Evolutionary conservation across 2,797 vertebrate genomes (phyloP).

Genomic region (Acanthis flammea): DNA sequence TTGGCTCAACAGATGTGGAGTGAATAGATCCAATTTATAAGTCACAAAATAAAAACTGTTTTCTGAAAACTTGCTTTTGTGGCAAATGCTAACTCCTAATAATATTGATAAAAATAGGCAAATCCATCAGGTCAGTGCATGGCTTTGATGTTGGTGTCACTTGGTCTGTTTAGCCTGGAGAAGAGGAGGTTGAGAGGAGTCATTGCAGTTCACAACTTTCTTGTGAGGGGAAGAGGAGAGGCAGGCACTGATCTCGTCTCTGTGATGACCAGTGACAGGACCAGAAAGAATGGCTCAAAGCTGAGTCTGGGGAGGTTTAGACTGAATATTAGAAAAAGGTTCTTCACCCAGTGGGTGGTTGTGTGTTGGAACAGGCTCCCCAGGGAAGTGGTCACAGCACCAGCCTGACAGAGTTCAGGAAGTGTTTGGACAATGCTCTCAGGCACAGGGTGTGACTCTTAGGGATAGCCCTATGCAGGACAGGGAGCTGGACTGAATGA

Average conservation of each 20-base stretch:
- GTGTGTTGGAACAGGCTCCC: neutral
- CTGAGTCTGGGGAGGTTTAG: neutral
- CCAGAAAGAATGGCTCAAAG: neutral
- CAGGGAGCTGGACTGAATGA: neutral
- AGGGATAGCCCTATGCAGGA: neutral
- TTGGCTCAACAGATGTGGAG: neutral
- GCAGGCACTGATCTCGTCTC: neutral
- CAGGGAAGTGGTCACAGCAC: neutral
- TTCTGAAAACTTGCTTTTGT: neutral
- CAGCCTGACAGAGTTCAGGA: neutral
- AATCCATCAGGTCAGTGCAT: neutral
- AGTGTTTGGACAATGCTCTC: fast-evolving
- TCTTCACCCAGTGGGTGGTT: neutral
- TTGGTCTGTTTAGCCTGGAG: neutral
- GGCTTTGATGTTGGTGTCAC: neutral
- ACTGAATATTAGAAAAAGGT: neutral
- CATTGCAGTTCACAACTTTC: neutral
- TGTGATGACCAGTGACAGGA: neutral
- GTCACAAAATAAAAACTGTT: neutral
- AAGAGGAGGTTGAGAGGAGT: neutral
- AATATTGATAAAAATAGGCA: neutral
- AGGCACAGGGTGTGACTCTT: neutral
- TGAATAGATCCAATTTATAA: neutral
- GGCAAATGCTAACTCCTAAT: neutral
- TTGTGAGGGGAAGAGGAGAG: fast-evolving